Conservation (phyloP, 2,797 vertebrate species). For the Pseudocheirus occidentalis region DNA sequence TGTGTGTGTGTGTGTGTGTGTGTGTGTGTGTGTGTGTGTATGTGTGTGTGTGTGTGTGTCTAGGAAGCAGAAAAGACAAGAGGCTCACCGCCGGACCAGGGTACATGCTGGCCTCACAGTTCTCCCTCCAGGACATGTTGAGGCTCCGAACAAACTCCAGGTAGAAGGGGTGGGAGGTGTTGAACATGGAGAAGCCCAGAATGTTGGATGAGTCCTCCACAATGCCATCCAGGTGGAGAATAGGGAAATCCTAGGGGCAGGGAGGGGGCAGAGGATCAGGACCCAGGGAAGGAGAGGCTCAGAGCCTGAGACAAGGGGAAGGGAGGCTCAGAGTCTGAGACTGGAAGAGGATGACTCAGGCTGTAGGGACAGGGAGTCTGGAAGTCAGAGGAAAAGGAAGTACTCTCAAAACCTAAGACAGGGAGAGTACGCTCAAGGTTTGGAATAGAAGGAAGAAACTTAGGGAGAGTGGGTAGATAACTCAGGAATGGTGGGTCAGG, state of each 20-base stretch:
- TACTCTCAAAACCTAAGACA: not conserved
- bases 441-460: not conserved
- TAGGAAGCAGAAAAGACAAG: rapidly evolving
- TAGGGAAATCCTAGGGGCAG: constrained; percentile 90
- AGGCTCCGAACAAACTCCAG: constrained; percentile 94
- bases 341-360: not conserved
- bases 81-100: constrained; percentile 83
- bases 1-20: constrained; percentile 17
- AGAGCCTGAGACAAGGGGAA: not conserved
- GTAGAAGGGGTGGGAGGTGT: constrained; percentile 94
- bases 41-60: not conserved
- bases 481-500: not conserved
- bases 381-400: not conserved
- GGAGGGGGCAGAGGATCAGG: not conserved
- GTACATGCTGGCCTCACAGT: constrained; percentile 89
- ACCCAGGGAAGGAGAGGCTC: not conserved
- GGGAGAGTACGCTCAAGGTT: not conserved
- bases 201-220: constrained; percentile 93
- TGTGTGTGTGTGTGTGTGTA: constrained; percentile 28
- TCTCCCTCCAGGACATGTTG: constrained; percentile 96
- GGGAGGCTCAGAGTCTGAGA: not conserved
- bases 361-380: not conserved
- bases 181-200: constrained; percentile 95
- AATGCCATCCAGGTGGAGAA: constrained; percentile 91
- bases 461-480: too few species aligned